Conservation (phyloP, 2,888 invertebrate genomes). For the Hirtodrosophila alboralis region DNA sequence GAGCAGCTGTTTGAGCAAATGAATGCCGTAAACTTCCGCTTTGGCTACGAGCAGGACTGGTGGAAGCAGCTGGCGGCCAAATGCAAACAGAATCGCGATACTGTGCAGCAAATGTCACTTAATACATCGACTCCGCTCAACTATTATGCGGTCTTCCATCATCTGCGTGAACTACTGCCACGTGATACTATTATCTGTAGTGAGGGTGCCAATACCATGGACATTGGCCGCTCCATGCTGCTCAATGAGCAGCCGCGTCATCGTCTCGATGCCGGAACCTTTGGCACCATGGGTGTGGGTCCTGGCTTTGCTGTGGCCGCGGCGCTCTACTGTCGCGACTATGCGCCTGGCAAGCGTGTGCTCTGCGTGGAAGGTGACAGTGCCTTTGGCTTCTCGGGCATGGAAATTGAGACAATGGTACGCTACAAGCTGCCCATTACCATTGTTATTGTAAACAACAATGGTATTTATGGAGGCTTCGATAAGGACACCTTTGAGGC, state of each 20-base stretch:
- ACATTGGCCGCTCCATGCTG: constrained; percentile 95
- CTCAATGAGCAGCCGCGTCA: constrained; percentile 93
- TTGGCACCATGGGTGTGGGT: constrained; percentile 98
- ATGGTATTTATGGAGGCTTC: constrained; percentile 96
- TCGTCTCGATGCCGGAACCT: constrained; percentile 97
- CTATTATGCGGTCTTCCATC: constrained; percentile 96
- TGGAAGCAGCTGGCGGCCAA: constrained; percentile 90
- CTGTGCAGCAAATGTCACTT: constrained; percentile 88
- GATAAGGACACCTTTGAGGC: constrained; percentile 90
- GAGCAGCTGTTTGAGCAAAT: constrained; percentile 87
- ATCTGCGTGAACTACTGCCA: constrained; percentile 90
- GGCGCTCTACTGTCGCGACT: constrained; percentile 93
- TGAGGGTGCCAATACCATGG: constrained; percentile 99
- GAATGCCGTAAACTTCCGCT: constrained; percentile 86
- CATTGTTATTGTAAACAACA: constrained; percentile 96
- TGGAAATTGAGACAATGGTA: constrained; percentile 98
- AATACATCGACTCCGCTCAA: constrained; percentile 92
- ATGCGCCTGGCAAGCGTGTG: constrained; percentile 92
- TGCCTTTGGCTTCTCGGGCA: constrained; percentile 98
- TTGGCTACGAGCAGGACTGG: constrained; percentile 88
- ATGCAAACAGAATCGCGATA: constrained; percentile 89
- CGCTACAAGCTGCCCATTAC: constrained; percentile 96
- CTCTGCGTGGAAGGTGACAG: constrained; percentile 98
- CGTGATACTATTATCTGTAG: constrained; percentile 95
- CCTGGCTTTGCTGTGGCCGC: constrained; percentile 96